Conservation (phyloP, 1,140 invertebrate genomes). For the Trichomalopsis sarcophagae region DNA sequence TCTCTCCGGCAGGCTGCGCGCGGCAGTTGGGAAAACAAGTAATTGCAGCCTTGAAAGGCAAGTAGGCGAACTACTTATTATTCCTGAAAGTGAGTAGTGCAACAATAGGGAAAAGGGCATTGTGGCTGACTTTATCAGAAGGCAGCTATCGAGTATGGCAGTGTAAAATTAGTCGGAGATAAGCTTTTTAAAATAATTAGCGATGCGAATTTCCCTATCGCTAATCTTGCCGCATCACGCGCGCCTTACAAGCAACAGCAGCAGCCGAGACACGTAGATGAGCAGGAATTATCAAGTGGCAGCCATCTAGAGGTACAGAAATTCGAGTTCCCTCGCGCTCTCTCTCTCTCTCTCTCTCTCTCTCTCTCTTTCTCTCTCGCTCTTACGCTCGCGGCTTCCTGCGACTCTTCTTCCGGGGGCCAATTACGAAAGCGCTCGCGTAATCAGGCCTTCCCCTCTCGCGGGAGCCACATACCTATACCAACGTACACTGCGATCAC, state of each 20-base stretch:
- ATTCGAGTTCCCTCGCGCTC: constrained; percentile 43
- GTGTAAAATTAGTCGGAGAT: constrained; percentile 47
- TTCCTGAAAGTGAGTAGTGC: neutral
- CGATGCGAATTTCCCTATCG: constrained; percentile 47
- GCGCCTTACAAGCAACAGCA: constrained; percentile 24
- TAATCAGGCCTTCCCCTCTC: constrained; percentile 38
- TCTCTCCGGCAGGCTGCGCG: neutral
- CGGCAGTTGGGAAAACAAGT: constrained; percentile 19
- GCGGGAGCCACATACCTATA: neutral
- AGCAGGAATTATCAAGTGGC: constrained; percentile 37
- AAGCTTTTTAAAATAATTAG: constrained; percentile 51
- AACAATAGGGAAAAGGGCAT: constrained; percentile 32
- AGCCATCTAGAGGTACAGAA: constrained; percentile 40
- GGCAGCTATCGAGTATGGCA: constrained; percentile 28
- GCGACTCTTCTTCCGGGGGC: constrained; percentile 45
- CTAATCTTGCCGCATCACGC: constrained; percentile 34
- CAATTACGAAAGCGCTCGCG: constrained; percentile 51
- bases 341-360: constrained; percentile 17
- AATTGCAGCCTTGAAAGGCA: constrained; percentile 37
- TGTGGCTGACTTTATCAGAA: neutral
- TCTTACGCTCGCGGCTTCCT: constrained; percentile 24
- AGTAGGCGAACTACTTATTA: constrained; percentile 34
- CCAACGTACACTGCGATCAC: neutral
- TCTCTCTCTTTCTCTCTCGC: neutral
- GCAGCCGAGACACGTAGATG: constrained; percentile 30